Percentiles rank a stretch among this genome's conserved stretches.
These are phyloP conservation scores for Lasioglossum leucozonium DNA, from an alignment of 2,888 invertebrate genomes.

Conservation along the genomic window DNA sequence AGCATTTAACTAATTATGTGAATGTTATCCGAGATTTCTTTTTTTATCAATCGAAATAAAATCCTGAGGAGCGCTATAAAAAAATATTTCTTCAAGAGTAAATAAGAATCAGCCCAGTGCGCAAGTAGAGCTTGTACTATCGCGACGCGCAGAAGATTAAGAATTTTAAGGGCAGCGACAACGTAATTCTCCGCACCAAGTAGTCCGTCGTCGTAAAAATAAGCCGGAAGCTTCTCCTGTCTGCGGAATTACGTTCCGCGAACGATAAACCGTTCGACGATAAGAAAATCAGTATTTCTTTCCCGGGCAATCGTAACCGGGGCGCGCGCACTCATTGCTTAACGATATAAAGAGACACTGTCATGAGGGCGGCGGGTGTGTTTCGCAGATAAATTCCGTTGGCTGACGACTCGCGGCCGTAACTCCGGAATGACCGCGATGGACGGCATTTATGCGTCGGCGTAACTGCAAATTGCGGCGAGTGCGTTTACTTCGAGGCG, in stretches of 20 bases:
- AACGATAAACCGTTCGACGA: background rate
- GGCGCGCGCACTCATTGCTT: background rate
- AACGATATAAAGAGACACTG: background rate
- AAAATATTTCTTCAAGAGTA: no score
- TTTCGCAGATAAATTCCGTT: slow-evolving; percentile 22
- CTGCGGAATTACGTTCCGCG: background rate
- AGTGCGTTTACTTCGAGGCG: slow-evolving; percentile 14
- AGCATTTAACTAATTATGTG: no score
- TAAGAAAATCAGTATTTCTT: slow-evolving; percentile 5
- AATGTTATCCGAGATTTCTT: no score
- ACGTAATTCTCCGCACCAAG: background rate
- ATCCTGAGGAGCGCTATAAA: no score
- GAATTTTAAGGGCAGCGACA: background rate
- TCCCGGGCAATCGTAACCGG: background rate
- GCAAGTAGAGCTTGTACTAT: background rate
- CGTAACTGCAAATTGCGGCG: slow-evolving; percentile 37
- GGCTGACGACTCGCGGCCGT: background rate
- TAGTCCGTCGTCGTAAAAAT: background rate
- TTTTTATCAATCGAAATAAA: no score
- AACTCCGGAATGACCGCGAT: slow-evolving; percentile 28
- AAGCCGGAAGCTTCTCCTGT: background rate
- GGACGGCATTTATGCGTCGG: slow-evolving; percentile 25
- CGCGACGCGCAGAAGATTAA: background rate
- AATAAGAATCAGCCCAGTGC: no score
- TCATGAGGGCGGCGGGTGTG: no score